Percentiles rank a stretch among this genome's conserved stretches.
Conservation (phyloP, 1,140 invertebrate species). For the Hetaerina americana region DNA sequence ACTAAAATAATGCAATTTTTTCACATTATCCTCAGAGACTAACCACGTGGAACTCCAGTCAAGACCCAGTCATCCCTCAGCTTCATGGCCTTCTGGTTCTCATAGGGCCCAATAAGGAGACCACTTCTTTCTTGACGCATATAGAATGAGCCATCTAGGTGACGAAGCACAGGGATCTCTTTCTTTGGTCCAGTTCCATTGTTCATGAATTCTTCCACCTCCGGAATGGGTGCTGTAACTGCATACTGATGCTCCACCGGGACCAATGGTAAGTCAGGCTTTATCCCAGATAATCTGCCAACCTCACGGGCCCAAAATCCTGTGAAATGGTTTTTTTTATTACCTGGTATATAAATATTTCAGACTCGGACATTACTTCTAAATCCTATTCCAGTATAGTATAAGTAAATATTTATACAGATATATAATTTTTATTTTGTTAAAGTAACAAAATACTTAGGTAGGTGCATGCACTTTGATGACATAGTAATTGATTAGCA, state of each 20-base stretch:
- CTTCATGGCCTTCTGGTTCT: constrained; percentile 25
- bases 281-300: constrained; percentile 21
- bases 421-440: no score
- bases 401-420: no score
- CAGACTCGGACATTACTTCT: no score
- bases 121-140: constrained; percentile 28
- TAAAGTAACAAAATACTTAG: no score
- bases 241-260: constrained; percentile 32
- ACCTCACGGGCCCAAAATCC: constrained; percentile 32
- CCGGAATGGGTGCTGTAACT: constrained; percentile 26
- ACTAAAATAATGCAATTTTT: no score
- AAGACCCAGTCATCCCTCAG: constrained; percentile 28
- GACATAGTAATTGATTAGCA: no score
- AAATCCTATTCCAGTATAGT: no score
- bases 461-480: no score
- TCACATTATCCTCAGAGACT: not conserved
- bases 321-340: no score
- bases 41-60: constrained; percentile 27
- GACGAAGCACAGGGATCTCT: constrained; percentile 31
- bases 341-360: no score
- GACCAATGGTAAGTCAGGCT: constrained; percentile 25
- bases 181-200: constrained; percentile 11
- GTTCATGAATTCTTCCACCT: constrained; percentile 21
- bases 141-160: constrained; percentile 34
- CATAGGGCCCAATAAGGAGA: constrained; percentile 33